phyloP scores from a whole-genome alignment of 2,797 vertebrate genomes.

The Melanotaenia boesemani region DNA sequence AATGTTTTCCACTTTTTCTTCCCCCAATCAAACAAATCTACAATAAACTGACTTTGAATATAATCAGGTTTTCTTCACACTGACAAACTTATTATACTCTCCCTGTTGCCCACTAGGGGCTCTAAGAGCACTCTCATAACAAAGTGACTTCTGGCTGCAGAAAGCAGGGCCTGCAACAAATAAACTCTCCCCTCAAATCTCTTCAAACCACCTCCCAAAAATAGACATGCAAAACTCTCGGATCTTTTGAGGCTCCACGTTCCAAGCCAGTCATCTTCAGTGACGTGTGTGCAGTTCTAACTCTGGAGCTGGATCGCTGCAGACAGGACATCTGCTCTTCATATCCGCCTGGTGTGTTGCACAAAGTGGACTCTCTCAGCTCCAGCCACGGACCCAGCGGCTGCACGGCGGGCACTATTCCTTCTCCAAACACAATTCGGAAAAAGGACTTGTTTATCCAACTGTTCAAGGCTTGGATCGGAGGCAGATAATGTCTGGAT shows the following conservation, averaged over 20 bases:
- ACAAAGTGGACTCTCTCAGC: constrained; percentile 79
- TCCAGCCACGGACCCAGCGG: constrained; percentile 65
- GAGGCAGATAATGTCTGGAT: constrained; percentile 73
- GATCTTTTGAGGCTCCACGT: constrained; percentile 47
- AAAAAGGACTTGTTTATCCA: constrained; percentile 79
- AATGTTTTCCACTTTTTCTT: background rate
- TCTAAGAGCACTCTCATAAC: constrained; percentile 14
- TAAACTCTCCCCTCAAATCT: constrained; percentile 48
- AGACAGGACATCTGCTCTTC: constrained; percentile 82
- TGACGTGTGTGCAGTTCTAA: constrained; percentile 54
- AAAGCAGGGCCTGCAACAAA: constrained; percentile 57
- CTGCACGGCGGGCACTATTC: constrained; percentile 67
- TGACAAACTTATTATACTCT: background rate
- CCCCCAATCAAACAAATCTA: background rate
- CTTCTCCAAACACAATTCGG: constrained; percentile 80
- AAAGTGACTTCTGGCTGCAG: constrained; percentile 32
- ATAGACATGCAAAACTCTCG: constrained; percentile 31
- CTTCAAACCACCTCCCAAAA: constrained; percentile 51
- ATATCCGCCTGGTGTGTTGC: constrained; percentile 77
- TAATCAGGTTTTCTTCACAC: background rate
- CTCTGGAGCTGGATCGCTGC: constrained; percentile 70
- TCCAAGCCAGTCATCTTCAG: constrained; percentile 57
- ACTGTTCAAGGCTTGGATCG: constrained; percentile 70
- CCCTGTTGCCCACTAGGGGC: constrained; percentile 56
- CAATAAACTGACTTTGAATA: background rate